Evolutionary conservation across 53 echinoderm and acorn worm species (phyloP).

Genomic region (Crossaster papposus): DNA sequence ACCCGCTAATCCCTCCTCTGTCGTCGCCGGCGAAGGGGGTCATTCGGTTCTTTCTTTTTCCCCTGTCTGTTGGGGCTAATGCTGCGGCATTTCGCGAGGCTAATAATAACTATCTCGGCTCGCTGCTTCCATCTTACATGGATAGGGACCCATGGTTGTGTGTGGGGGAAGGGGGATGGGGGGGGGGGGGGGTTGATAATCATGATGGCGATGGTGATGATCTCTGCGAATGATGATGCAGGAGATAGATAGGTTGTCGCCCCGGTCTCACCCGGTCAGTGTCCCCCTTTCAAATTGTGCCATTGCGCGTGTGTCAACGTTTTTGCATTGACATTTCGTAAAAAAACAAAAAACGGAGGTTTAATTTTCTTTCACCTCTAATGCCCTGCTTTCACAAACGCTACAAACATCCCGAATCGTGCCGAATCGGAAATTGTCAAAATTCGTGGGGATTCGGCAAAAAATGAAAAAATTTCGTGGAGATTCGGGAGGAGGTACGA

Average conservation of each 20-base stretch:
- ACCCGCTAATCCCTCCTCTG: slow-evolving; percentile 54
- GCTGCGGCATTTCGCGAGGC: slow-evolving; percentile 41
- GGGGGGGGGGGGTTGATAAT: not conserved
- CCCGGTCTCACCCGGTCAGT: slow-evolving; percentile 28
- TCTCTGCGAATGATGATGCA: slow-evolving; percentile 1
- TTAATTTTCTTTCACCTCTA: no score
- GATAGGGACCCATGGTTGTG: not conserved
- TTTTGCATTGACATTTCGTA: not conserved
- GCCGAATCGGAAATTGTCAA: no score
- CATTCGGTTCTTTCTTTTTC: not conserved
- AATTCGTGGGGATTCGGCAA: no score
- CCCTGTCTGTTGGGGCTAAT: not conserved
- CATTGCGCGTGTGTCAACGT: not conserved
- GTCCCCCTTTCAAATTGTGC: slow-evolving; percentile 31
- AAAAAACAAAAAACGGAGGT: not conserved
- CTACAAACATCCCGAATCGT: no score
- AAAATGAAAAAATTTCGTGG: no score
- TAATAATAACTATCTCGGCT: slow-evolving; percentile 42
- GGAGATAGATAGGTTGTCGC: slow-evolving; percentile 2
- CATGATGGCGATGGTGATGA: slow-evolving; percentile 19
- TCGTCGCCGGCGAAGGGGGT: slow-evolving; percentile 27
- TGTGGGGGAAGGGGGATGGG: not conserved
- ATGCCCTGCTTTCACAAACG: no score
- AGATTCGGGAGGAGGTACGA: no score
- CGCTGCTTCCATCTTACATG: slow-evolving; percentile 36